Percentiles rank a stretch among this genome's conserved stretches.
Conservation (phyloP, 1,140 invertebrate genomes). For the Triops cancriformis region DNA sequence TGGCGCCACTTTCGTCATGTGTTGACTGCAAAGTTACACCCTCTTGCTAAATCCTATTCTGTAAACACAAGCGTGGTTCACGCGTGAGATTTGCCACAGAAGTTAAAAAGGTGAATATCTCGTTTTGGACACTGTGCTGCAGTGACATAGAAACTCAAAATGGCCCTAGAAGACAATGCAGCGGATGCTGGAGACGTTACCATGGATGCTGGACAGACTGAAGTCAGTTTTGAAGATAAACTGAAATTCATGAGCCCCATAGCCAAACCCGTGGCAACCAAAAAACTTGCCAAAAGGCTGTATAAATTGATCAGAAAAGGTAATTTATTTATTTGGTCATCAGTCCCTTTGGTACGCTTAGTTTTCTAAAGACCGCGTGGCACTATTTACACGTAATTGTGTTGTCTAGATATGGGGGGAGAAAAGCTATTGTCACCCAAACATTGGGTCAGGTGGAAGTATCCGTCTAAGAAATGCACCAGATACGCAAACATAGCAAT, state of each 20-base stretch:
- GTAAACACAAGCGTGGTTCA: too few species aligned
- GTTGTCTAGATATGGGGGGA: not conserved
- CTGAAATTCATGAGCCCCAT: slow-evolving; percentile 66
- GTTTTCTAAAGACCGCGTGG: not conserved
- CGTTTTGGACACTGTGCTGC: too few species aligned
- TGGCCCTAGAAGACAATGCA: not conserved
- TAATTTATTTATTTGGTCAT: slow-evolving; percentile 35
- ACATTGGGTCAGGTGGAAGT: too few species aligned
- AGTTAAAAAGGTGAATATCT: too few species aligned
- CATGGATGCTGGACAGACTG: not conserved
- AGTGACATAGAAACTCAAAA: not conserved
- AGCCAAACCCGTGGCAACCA: slow-evolving; percentile 78
- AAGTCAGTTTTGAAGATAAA: slow-evolving; percentile 55
- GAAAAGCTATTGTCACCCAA: not conserved
- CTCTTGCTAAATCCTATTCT: too few species aligned
- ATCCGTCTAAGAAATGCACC: too few species aligned
- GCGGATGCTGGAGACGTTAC: not conserved
- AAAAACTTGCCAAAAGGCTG: slow-evolving; percentile 86
- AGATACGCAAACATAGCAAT: too few species aligned
- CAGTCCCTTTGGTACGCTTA: not conserved
- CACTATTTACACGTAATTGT: not conserved
- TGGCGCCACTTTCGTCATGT: too few species aligned
- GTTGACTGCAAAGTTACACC: too few species aligned
- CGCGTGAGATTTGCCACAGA: too few species aligned
- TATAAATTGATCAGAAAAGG: slow-evolving; percentile 91